phyloP scores from a whole-genome alignment of 2,797 vertebrate species.

The Psittacula derbiana region DNA sequence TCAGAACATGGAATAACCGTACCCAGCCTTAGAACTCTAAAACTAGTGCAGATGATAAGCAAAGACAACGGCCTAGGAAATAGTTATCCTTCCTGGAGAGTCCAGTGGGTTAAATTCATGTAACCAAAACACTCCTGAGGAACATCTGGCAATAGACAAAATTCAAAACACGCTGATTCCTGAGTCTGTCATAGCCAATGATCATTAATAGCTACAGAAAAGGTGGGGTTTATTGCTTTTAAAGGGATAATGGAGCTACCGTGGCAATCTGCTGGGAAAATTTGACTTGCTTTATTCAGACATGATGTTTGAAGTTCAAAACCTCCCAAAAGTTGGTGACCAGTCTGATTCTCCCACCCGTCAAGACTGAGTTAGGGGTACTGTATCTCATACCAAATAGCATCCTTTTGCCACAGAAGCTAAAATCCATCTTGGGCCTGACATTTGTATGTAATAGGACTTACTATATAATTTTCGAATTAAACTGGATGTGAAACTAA shows the following conservation, averaged over 20 bases:
- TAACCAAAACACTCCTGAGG: neutral
- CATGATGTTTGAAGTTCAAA: neutral
- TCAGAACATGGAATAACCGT: neutral
- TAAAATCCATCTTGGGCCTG: neutral
- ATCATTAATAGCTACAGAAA: neutral
- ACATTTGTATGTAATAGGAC: neutral
- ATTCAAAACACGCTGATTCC: constrained; percentile 1
- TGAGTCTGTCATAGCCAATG: neutral
- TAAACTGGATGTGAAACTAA: neutral
- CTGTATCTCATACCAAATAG: neutral
- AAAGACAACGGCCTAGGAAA: neutral
- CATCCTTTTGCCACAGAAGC: neutral
- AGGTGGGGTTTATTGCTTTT: neutral
- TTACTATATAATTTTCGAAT: neutral
- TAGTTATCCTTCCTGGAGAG: neutral
- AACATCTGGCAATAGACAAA: constrained; percentile 35
- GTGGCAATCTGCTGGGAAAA: neutral
- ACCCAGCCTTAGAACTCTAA: neutral
- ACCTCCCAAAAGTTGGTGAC: neutral
- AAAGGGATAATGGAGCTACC: neutral
- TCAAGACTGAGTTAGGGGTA: neutral
- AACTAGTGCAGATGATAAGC: neutral
- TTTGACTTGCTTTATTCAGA: neutral
- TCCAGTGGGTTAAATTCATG: neutral
- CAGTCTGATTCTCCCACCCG: neutral